Conservation (phyloP, 2,113 vertebrate species). For the Romanogobio albipinnatus region DNA sequence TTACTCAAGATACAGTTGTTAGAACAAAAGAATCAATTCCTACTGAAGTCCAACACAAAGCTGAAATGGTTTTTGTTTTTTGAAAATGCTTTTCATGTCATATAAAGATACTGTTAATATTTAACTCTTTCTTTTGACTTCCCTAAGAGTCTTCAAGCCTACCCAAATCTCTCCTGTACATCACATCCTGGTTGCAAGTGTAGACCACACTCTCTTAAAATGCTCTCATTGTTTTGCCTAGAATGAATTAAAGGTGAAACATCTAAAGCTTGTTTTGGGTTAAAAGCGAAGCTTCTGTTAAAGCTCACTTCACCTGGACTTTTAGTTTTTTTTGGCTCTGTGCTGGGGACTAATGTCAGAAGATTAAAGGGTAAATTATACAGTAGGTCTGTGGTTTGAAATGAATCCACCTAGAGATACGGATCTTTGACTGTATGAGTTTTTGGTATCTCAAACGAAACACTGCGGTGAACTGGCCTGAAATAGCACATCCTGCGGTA, state of each 20-base stretch:
- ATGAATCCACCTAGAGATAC: slow-evolving; percentile 13
- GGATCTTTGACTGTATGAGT: slow-evolving; percentile 5
- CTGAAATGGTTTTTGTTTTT: too few relatives aligned
- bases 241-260: neutral
- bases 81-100: neutral
- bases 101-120: neutral
- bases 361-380: slow-evolving; percentile 29
- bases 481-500: neutral
- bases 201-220: neutral
- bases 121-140: neutral
- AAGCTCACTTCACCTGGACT: slow-evolving; percentile 4
- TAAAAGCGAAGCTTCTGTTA: neutral
- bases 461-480: neutral
- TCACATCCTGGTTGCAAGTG: neutral
- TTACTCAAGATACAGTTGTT: too few relatives aligned
- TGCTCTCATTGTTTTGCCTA: neutral
- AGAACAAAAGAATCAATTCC: too few relatives aligned
- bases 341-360: neutral
- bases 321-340: neutral
- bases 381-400: slow-evolving; percentile 30
- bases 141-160: neutral
- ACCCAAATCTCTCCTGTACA: neutral
- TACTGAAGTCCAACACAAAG: neutral
- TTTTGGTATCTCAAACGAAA: slow-evolving; percentile 20
- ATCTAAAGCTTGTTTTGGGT: neutral